phyloP scores from a whole-genome alignment of 1,140 invertebrate genomes.

The Aradophagus sp. region DNA sequence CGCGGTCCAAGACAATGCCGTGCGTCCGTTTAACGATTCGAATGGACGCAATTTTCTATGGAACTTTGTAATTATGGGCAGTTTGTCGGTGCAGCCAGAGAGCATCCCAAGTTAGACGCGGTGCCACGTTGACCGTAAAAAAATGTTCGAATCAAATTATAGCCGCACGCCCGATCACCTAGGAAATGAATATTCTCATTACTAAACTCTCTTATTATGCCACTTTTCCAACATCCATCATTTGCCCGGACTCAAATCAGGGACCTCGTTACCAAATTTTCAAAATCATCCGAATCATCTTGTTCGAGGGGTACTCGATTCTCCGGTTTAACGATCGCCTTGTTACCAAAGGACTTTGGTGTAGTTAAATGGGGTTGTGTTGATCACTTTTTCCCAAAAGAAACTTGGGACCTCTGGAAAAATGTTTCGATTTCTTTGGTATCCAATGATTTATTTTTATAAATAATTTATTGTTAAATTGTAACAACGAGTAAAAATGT shows the following conservation, averaged over 20 bases:
- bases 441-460: too few species aligned
- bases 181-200: constrained; percentile 35
- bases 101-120: constrained; percentile 46
- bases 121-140: constrained; percentile 64
- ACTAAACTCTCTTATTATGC: constrained; percentile 1
- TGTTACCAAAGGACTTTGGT: too few species aligned
- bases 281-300: constrained; percentile 15
- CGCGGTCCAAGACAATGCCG: constrained; percentile 63
- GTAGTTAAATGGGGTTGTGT: too few species aligned
- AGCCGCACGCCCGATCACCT: constrained; percentile 32
- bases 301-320: neutral
- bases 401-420: too few species aligned
- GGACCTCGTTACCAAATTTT: constrained; percentile 6
- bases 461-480: too few species aligned
- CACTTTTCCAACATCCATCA: constrained; percentile 28
- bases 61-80: constrained; percentile 75
- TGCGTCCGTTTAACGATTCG: constrained; percentile 70
- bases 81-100: constrained; percentile 65
- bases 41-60: constrained; percentile 75
- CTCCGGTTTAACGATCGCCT: neutral
- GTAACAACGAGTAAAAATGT: too few species aligned
- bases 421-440: too few species aligned
- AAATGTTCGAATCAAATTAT: constrained; percentile 67
- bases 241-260: neutral
- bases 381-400: too few species aligned